A percentile compares a stretch with the other conserved stretches of the same genome.
Evolutionary conservation across 2,113 vertebrate genomes (phyloP).

Genomic region (Prochilodus magdalenae): DNA sequence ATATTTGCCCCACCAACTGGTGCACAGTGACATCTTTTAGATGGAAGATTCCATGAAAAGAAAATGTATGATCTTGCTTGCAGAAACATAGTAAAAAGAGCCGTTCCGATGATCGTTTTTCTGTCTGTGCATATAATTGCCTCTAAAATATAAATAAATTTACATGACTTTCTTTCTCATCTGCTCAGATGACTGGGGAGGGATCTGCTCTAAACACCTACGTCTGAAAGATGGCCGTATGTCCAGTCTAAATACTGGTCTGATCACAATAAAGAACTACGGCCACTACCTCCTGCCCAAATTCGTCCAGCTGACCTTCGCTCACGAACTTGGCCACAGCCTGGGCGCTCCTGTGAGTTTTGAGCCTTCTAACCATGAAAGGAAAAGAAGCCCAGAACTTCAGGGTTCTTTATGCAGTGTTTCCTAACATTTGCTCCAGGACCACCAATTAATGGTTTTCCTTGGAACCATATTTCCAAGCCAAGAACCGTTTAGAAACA

Average conservation of each 20-base stretch:
- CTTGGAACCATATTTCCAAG: too few species aligned
- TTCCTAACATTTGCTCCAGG: too few species aligned
- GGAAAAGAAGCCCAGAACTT: neutral
- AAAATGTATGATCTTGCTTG: too few species aligned
- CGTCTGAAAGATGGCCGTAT: conserved; percentile 26
- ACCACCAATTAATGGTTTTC: too few species aligned
- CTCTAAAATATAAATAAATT: too few species aligned
- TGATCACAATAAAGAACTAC: conserved; percentile 83
- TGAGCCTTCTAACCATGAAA: neutral
- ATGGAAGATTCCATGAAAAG: too few species aligned
- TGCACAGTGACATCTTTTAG: too few species aligned
- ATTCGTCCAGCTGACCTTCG: conserved; percentile 78
- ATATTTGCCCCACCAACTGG: too few species aligned
- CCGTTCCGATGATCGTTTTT: too few species aligned
- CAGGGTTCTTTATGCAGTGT: neutral
- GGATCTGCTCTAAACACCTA: conserved; percentile 76
- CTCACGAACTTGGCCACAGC: conserved; percentile 86
- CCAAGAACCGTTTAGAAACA: too few species aligned
- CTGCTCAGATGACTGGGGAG: conserved; percentile 76
- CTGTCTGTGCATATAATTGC: too few species aligned
- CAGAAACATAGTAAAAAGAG: too few species aligned
- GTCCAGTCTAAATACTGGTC: conserved; percentile 77
- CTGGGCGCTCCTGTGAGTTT: conserved; percentile 80
- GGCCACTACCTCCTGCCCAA: conserved; percentile 74
- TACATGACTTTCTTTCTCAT: neutral